phyloP scores from a whole-genome alignment of 1,140 invertebrate species.

The Caenorhabditis remanei region DNA sequence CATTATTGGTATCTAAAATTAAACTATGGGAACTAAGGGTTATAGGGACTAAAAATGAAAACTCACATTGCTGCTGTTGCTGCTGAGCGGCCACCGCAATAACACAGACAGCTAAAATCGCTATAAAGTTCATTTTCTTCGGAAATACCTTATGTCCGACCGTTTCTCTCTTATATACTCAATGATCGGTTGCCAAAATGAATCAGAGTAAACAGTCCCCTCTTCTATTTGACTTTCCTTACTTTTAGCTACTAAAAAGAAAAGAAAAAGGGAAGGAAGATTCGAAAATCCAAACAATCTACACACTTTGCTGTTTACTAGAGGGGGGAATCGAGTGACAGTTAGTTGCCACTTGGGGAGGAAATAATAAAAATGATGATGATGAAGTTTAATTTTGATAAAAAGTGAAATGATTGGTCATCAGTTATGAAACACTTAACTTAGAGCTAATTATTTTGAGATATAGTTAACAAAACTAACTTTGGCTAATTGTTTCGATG shows the following conservation, averaged over 20 bases:
- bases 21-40: not conserved
- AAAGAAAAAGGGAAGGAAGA: constrained; percentile 6
- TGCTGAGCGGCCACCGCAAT: constrained; percentile 11
- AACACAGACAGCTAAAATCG: constrained; percentile 6
- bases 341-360: constrained; percentile 26
- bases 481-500: not conserved
- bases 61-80: constrained; percentile 48
- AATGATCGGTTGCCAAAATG: constrained; percentile 54
- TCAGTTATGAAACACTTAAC: too few species aligned
- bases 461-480: too few species aligned
- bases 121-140: constrained; percentile 14
- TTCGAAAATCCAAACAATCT: constrained; percentile 55
- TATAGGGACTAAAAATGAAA: not conserved
- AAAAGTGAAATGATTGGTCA: too few species aligned
- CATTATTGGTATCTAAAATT: constrained; percentile 37
- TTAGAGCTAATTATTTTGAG: too few species aligned
- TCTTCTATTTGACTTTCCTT: constrained; percentile 41
- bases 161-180: constrained; percentile 46
- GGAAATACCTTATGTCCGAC: not conserved
- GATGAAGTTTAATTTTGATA: constrained; percentile 13
- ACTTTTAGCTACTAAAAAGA: constrained; percentile 46
- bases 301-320: constrained; percentile 39
- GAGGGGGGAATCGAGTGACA: not conserved
- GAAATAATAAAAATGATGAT: not conserved
- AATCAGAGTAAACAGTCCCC: constrained; percentile 45